A percentile compares a stretch with the other conserved stretches of the same genome.
Evolutionary conservation across 2,113 vertebrate genomes (phyloP).

Genomic region (Plecotus auritus): DNA sequence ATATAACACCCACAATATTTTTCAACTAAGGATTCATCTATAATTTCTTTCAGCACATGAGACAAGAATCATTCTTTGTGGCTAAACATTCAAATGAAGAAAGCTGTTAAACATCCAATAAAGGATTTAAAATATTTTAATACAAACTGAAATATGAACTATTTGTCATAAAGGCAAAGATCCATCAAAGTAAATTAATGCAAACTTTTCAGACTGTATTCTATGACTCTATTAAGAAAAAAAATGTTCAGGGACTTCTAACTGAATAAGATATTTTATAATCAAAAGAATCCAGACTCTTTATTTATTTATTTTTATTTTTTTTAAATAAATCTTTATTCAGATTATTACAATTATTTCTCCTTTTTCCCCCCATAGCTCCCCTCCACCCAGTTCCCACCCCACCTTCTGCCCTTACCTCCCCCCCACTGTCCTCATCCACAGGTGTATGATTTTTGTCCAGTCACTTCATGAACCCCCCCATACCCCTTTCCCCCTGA

Average conservation of each 20-base stretch:
- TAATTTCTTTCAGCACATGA: slow-evolving; percentile 23
- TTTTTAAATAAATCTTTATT: too few relatives aligned
- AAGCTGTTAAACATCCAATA: neutral
- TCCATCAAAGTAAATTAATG: slow-evolving; percentile 2
- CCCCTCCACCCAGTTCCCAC: too few relatives aligned
- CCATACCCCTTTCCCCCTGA: too few relatives aligned
- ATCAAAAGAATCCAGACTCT: neutral
- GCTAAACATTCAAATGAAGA: slow-evolving; percentile 1
- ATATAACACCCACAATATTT: neutral
- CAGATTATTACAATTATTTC: too few relatives aligned
- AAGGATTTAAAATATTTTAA: slow-evolving; percentile 25
- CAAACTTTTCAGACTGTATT: neutral
- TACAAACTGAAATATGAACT: neutral
- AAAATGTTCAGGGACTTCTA: slow-evolving; percentile 2
- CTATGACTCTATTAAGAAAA: neutral
- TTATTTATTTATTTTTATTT: too few relatives aligned
- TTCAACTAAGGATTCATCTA: slow-evolving; percentile 28
- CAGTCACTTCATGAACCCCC: too few relatives aligned
- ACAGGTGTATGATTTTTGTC: too few relatives aligned
- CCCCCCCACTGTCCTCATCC: too few relatives aligned
- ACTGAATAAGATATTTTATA: neutral
- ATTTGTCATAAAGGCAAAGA: neutral
- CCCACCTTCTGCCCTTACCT: too few relatives aligned
- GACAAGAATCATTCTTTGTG: slow-evolving; percentile 31
- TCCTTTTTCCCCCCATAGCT: too few relatives aligned